A percentile compares a stretch with the other conserved stretches of the same genome.
Evolutionary conservation across 2,113 vertebrate genomes (phyloP).

Genomic region (Glareola pratincola): DNA sequence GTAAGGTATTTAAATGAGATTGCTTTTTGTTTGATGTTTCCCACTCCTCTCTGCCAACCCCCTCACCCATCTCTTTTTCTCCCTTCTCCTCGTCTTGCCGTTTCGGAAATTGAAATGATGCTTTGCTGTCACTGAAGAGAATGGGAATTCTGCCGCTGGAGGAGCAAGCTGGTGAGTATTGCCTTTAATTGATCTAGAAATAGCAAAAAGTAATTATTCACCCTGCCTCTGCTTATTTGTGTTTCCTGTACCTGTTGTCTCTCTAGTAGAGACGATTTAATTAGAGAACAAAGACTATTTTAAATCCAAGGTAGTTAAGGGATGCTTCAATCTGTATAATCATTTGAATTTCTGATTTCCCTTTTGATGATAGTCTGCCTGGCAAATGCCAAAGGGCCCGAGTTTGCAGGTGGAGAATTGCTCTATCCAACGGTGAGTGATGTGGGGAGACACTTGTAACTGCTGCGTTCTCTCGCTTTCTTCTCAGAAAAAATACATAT

Average conservation of each 20-base stretch:
- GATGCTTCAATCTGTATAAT: neutral
- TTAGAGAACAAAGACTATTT: constrained; percentile 14
- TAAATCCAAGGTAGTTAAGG: neutral
- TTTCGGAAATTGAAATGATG: neutral
- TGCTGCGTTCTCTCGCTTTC: neutral
- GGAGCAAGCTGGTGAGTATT: neutral
- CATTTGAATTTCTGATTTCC: constrained; percentile 12
- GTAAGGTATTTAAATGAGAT: neutral
- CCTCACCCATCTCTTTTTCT: neutral
- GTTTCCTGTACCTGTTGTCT: constrained; percentile 34
- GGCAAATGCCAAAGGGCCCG: neutral
- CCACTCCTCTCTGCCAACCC: neutral
- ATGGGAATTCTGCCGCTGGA: neutral
- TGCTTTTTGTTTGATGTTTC: constrained; percentile 16
- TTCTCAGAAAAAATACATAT: neutral
- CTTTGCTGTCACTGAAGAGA: neutral
- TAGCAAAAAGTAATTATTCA: constrained; percentile 16
- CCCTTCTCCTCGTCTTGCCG: neutral
- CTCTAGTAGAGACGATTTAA: neutral
- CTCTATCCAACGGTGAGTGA: rapidly evolving
- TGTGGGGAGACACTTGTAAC: neutral
- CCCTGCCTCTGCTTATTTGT: constrained; percentile 16
- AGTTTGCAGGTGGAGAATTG: neutral
- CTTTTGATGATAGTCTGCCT: neutral
- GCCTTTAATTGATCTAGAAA: neutral